Evolutionary conservation across 2,797 vertebrate species (phyloP), one percentile per base, ranked within the genome.

Genomic region (Sphaeramia orbicularis): DNA sequence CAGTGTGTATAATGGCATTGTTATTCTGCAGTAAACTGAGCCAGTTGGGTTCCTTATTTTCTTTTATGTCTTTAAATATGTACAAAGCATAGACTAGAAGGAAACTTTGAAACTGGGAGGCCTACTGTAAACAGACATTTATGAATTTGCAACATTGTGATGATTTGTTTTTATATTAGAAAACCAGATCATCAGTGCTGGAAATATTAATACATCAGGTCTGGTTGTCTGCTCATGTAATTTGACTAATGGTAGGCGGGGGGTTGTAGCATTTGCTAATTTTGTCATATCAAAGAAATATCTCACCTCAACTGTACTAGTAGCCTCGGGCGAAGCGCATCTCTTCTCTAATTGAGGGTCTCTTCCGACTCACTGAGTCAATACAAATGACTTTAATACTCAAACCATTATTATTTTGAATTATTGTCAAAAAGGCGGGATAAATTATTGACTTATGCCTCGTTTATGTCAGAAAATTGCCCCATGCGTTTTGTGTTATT

Each of bases 351-450:
- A 91, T 90, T 74, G 76, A 91, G 77, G 80, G 73, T 76, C 86
- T 86, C 76, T 64, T 81, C 65, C 50, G 60, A 90, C 88, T 88
- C 76, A 65, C 82, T 71, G 71, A 78, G 81, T 93, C 86, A 83
- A 92, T 93, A 93, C 89, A 91, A 91, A 93, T 86, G 75, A 81
- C 80, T 94, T 91, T 91, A 92, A 92, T 92, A 91, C 86, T 81
- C 77, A 80, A 67, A 79, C 75, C 69, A 84, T 85, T 88, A 89
- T 91, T 87, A 85, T 86, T 83, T 87, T 70, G 73, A 89, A 92
- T 93, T 80, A 89, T 84, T 90, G 90, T 93, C 89, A 83, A 85
- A 87, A 83, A 83, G 75, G 77, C 50, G 37, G 45, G 76, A 89
- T 91, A 85, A 90, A 86, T 92, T 76, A 78, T 86, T 80, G 90